Base-by-base conservation (phyloP, 2,113 vertebrate species). In the Haemorhous mexicanus region DNA sequence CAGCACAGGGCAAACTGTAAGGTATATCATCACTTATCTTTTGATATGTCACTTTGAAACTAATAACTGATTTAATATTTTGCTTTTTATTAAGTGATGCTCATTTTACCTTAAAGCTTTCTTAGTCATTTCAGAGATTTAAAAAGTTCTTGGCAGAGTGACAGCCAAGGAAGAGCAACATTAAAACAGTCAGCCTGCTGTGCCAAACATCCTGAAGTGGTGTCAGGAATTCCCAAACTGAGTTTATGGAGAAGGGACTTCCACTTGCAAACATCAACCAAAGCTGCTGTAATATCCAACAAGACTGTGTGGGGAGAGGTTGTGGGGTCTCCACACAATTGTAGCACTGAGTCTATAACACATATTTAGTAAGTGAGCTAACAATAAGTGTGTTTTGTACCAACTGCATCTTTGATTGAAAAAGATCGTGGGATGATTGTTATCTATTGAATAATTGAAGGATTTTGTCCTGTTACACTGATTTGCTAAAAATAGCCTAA, bases 401-500 rank as follows among this genome's bases (percentile, higher is more conserved):
- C 63, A 86, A 59, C 43, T 14, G 2, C 67, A 44, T 33, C 28
- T 91, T 44, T 63, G 47, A 86, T 43, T 59, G 75, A 61, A 85
- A 80, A 79, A 77, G 33, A 58, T 12, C 41, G 37, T 1, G 26
- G 21, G 53, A 89, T 62, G 37, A 94, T 62, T 69, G 83, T 78
- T 89, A 70, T 19, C 27, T 76, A 30, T 43, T n/a, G 76, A 87
- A 52, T 87, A 91, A 76, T 61, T 10, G 7, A 92, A 87, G 84
- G 70, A 75, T 93, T 93, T 87, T 89, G 72, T 85, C 90, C 63
- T 2, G 1, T 86, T 87, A 62, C 41, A 46, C 28, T 56, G 90
- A 69, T 88, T 74, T 86, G 39, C 72, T 96, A 95, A 90, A 95
- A 88, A 87, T 43, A 95, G 27, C 26, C 70, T n/a, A 70, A 75